Conservation (phyloP, 2,797 vertebrate species). For the Chaetodon trifasciatus region DNA sequence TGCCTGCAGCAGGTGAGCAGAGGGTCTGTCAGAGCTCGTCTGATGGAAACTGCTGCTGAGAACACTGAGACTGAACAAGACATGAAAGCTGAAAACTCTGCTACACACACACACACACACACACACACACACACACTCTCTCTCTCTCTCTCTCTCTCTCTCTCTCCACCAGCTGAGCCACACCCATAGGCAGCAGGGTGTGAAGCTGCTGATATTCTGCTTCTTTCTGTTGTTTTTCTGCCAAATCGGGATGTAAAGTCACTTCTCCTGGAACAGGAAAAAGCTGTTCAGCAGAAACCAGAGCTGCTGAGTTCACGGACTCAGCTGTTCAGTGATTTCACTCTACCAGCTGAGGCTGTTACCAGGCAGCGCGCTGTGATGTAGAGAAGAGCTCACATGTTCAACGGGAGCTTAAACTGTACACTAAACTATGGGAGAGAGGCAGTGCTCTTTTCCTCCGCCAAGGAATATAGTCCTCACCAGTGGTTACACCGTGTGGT, state of each 20-base stretch:
- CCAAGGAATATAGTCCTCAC: neutral
- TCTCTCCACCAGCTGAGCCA: slow-evolving; percentile 11
- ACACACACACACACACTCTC: neutral
- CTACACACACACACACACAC: neutral
- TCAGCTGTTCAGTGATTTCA: neutral
- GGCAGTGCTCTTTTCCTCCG: too few species aligned
- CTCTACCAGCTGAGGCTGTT: neutral
- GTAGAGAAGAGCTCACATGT: neutral
- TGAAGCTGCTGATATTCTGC: neutral
- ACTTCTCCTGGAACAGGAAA: neutral
- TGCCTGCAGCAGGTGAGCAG: too few species aligned
- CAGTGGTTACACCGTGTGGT: neutral
- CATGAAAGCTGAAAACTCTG: too few species aligned
- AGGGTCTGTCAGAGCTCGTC: too few species aligned
- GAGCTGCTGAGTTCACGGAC: too few species aligned
- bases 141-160: too few species aligned
- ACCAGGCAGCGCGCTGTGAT: neutral
- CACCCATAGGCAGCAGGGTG: slow-evolving; percentile 6
- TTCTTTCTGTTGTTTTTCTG: too few species aligned
- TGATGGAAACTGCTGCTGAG: too few species aligned
- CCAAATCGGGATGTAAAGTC: too few species aligned
- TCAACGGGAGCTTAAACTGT: neutral
- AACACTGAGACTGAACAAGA: too few species aligned
- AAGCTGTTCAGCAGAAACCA: too few species aligned
- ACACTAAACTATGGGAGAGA: neutral